These are phyloP conservation scores for Oopsacas minuta DNA, from an alignment of 37 sponge, comb jelly and placozoan species.

Conservation along the genomic window DNA sequence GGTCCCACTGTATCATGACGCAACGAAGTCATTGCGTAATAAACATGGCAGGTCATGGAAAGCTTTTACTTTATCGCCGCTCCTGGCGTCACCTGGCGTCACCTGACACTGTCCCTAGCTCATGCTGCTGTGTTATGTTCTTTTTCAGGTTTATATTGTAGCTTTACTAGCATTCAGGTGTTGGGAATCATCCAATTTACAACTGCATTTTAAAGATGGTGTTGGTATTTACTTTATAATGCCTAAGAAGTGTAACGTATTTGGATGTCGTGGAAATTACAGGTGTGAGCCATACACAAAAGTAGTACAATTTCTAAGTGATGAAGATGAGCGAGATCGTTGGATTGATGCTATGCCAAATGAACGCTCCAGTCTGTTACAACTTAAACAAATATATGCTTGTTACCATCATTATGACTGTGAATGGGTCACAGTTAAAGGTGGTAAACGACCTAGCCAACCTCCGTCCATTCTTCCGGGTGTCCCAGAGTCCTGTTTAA, in stretches of 20 bases:
- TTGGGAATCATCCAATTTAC: too few species aligned
- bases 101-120: conserved; percentile 6
- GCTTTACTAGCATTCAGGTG: too few species aligned
- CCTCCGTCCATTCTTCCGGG: background rate
- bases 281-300: too few species aligned
- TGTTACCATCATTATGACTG: background rate
- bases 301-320: too few species aligned
- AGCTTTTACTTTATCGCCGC: background rate
- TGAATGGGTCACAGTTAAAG: conserved; percentile 12
- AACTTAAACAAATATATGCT: background rate
- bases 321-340: too few species aligned
- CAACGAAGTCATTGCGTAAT: background rate
- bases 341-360: too few species aligned
- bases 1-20: conserved; percentile 15
- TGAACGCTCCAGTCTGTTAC: conserved; percentile 12
- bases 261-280: too few species aligned
- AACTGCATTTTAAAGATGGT: too few species aligned
- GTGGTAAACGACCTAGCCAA: conserved; percentile 17
- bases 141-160: too few species aligned
- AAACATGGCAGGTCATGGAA: conserved; percentile 13
- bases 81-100: background rate
- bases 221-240: too few species aligned
- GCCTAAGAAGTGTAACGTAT: too few species aligned
- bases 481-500: conserved; percentile 12
- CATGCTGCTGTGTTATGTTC: conserved; percentile 8